phyloP scores from a whole-genome alignment of 2,888 invertebrate species.

The Dryadula phaetusa region DNA sequence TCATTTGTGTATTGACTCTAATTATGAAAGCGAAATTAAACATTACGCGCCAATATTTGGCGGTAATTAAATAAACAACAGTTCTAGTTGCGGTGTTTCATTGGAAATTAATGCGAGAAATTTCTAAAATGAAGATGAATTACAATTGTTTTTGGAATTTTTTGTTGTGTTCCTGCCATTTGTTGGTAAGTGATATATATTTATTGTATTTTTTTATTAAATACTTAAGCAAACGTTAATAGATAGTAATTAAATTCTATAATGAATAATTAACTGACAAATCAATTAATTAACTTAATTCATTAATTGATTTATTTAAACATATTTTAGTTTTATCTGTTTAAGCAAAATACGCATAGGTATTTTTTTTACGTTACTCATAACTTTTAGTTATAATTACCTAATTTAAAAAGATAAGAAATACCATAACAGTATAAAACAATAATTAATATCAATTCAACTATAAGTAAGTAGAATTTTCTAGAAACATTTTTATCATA shows the following conservation, averaged over 20 bases:
- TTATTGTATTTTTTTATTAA: not conserved
- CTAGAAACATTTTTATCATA: not conserved
- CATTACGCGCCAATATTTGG: constrained; percentile 50
- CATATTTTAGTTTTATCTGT: too few relatives aligned
- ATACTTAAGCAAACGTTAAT: too few relatives aligned
- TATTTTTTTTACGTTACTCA: too few relatives aligned
- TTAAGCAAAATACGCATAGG: too few relatives aligned
- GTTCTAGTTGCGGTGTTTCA: constrained; percentile 42
- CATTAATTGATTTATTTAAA: too few relatives aligned
- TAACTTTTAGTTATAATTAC: too few relatives aligned
- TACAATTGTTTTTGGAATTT: constrained; percentile 63
- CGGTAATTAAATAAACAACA: constrained; percentile 52
- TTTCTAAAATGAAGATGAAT: constrained; percentile 64
- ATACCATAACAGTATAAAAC: not conserved
- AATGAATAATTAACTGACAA: too few relatives aligned
- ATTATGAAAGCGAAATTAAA: constrained; percentile 51
- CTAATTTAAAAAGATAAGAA: not conserved
- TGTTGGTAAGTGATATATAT: constrained; percentile 66
- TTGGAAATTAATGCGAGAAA: constrained; percentile 47
- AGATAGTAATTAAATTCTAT: too few relatives aligned
- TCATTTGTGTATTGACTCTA: constrained; percentile 46
- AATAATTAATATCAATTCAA: not conserved
- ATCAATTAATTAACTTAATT: too few relatives aligned
- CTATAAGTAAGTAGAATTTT: not conserved
- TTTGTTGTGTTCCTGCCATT: constrained; percentile 60